Conservation (phyloP, 2,888 invertebrate genomes). For the Aphidoletes aphidimyza region DNA sequence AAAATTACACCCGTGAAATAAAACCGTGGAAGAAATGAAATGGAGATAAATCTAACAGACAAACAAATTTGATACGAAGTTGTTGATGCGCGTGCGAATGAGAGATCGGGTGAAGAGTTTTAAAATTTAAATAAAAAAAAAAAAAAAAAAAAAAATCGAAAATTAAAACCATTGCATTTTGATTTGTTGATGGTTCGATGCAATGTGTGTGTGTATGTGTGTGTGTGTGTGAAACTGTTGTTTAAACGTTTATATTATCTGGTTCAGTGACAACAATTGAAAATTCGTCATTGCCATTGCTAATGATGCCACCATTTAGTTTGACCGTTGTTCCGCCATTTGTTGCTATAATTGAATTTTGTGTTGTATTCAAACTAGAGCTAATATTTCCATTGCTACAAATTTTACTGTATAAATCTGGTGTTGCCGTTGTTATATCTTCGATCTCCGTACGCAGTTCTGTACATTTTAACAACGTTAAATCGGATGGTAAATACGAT, state of each 20-base stretch:
- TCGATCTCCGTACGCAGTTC: constrained; percentile 67
- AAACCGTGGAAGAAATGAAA: too few species aligned
- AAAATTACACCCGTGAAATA: too few species aligned
- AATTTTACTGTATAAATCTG: constrained; percentile 68
- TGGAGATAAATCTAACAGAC: too few species aligned
- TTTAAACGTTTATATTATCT: constrained; percentile 66
- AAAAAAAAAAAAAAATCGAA: too few species aligned
- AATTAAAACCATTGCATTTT: not conserved
- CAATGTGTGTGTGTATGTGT: too few species aligned
- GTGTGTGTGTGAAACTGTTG: not conserved
- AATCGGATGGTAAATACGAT: constrained; percentile 66
- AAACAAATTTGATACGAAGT: too few species aligned
- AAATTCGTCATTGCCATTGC: constrained; percentile 58
- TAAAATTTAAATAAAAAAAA: too few species aligned
- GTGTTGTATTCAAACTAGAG: constrained; percentile 59
- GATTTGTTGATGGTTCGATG: not conserved
- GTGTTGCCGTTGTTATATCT: constrained; percentile 67
- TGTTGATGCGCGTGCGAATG: too few species aligned
- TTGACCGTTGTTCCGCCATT: constrained; percentile 58
- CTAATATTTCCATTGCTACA: constrained; percentile 67
- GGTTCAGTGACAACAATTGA: constrained; percentile 65
- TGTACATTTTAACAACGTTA: constrained; percentile 66
- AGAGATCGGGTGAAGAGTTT: too few species aligned
- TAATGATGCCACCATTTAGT: constrained; percentile 56
- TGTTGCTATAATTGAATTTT: constrained; percentile 60